A percentile compares a stretch with the other conserved stretches of the same genome.
Evolutionary conservation across 2,113 vertebrate species (phyloP).

Genomic region (Indicator maculatus): DNA sequence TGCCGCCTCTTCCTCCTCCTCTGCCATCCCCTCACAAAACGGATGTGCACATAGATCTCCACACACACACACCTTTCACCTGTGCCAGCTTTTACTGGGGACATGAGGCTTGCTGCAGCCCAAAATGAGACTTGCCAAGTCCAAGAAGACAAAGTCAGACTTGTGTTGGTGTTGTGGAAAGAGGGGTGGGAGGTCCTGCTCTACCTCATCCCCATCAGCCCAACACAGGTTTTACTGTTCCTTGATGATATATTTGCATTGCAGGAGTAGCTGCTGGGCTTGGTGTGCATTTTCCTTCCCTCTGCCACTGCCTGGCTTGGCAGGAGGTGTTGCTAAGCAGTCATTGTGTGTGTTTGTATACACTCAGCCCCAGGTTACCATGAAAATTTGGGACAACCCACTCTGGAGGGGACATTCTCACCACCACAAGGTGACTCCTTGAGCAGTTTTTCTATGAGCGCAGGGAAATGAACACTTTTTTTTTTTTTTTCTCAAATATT

Average conservation of each 20-base stretch:
- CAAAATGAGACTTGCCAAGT: background rate
- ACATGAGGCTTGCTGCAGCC: background rate
- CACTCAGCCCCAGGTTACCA: background rate
- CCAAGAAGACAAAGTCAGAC: background rate
- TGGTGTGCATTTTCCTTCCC: background rate
- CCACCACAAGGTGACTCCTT: background rate
- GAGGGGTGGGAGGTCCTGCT: background rate
- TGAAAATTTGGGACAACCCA: background rate
- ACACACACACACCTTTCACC: background rate
- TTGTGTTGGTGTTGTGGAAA: background rate
- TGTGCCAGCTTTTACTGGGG: background rate
- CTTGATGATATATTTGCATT: background rate
- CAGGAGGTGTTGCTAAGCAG: conserved; percentile 59
- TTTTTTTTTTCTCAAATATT: background rate
- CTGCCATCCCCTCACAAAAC: too few relatives aligned
- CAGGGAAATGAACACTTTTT: background rate
- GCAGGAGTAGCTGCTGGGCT: background rate
- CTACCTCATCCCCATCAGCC: background rate
- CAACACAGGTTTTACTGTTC: background rate
- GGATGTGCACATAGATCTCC: background rate
- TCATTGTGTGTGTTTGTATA: conserved; percentile 59
- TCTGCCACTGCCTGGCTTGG: conserved; percentile 34
- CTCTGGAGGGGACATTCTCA: background rate
- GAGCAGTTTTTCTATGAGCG: background rate
- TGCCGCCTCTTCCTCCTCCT: background rate